phyloP scores from a whole-genome alignment of 2,797 vertebrate species.

The Acanthurus tractus region DNA sequence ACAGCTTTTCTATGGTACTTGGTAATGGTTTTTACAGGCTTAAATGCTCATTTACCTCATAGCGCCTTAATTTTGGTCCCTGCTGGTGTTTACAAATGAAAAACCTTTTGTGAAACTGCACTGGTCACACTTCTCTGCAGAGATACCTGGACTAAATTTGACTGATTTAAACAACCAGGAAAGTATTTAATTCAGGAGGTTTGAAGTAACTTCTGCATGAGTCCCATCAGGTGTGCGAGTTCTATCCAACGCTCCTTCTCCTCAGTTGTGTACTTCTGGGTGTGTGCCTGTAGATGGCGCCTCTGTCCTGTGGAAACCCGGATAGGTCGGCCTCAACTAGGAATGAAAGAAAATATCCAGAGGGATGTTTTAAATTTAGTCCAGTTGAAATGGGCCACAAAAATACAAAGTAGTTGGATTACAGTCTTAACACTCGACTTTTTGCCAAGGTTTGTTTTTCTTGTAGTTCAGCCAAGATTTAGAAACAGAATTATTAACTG shows the following conservation, averaged over 20 bases:
- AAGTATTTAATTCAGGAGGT: background rate
- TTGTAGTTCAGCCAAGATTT: background rate
- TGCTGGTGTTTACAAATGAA: too few species aligned
- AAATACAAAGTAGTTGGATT: background rate
- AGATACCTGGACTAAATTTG: too few species aligned
- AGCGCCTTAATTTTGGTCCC: too few species aligned
- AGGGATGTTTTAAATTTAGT: background rate
- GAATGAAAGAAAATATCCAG: background rate
- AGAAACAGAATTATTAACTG: background rate
- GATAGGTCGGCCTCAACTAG: conserved; percentile 68
- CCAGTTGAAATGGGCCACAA: background rate
- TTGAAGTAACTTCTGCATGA: background rate
- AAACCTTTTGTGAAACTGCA: too few species aligned
- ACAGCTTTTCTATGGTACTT: background rate
- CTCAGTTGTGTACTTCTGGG: conserved; percentile 10
- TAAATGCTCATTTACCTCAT: background rate
- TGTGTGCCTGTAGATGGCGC: conserved; percentile 62
- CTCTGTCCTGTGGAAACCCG: background rate
- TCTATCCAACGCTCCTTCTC: conserved; percentile 45
- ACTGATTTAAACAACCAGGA: too few species aligned
- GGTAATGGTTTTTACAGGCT: background rate
- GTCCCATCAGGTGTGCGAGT: conserved; percentile 11
- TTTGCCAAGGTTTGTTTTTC: background rate
- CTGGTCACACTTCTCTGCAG: too few species aligned
- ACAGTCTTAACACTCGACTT: background rate